Evolutionary conservation across 2,797 vertebrate genomes (phyloP), one percentile per base, ranked within the genome.

Genomic region (Spondyliosoma cantharus): DNA sequence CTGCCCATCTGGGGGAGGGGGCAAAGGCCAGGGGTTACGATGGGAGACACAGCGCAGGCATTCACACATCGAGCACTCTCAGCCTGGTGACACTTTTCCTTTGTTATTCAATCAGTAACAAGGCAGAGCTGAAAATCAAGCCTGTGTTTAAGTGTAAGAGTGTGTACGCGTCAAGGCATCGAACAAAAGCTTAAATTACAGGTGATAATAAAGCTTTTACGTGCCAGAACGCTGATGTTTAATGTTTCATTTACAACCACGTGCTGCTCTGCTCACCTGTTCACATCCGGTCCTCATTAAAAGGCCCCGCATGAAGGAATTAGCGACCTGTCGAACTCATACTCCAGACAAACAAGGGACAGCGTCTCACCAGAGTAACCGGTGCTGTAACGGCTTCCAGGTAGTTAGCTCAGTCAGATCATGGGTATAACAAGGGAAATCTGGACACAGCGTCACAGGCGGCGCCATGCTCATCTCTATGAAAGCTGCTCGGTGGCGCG

Each of bases 21-120:
- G 79, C 89, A 92, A 87, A 91, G 92, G 91, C 89, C 92, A 94
- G 57, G 74, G 93, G 91, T 93, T 76, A 90, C 54, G 7, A 85
- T 53, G 84, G 82, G 77, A 87, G 85, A 88, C 60, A 52, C 68
- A 61, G 76, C 63, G 22, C 75, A 81, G 86, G 71, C 84, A 75
- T 87, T 75, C 71, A 71, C 83, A 71, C 72, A 77, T 52, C 81
- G 37, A n/a, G 57, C 62, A 69, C 65, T 50, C 68, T 73, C 50
- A 20, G 19, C 42, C 71, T 78, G 74, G 49, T 60, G 52, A 66
- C 66, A 50, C 54, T 84, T 70, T 50, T 19, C n/a, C 56, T 74
- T 59, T 22, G 19, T 76, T 64, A 67, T 74, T 88, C 85, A 68
- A 68, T 78, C 54, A 59, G 49, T 57, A 76, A 59, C 22, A 29